Evolutionary conservation across 2,888 invertebrate species (phyloP).

Genomic region (Megastigmus dorsalis): DNA sequence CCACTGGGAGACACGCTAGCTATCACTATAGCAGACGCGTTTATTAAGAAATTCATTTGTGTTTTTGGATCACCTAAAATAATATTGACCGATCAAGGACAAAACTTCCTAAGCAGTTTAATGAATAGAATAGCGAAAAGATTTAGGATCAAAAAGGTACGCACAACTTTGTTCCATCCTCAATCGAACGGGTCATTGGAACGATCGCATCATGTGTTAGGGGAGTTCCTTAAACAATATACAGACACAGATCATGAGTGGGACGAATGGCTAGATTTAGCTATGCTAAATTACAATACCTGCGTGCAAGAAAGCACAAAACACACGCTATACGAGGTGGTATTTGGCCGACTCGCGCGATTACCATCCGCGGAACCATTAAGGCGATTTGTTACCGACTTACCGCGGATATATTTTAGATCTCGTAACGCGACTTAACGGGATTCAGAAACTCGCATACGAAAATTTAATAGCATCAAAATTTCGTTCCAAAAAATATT

Average conservation of each 20-base stretch:
- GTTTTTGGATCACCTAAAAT: constrained; percentile 51
- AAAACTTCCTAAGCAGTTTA: constrained; percentile 54
- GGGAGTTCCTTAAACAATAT: constrained; percentile 55
- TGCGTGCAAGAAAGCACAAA: constrained; percentile 49
- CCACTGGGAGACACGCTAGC: constrained; percentile 45
- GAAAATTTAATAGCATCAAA: neutral
- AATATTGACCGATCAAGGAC: constrained; percentile 56
- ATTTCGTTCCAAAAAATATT: constrained; percentile 1
- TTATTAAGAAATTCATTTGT: constrained; percentile 54
- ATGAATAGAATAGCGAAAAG: constrained; percentile 50
- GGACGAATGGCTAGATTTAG: constrained; percentile 56
- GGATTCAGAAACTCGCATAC: neutral
- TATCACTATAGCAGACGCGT: constrained; percentile 53
- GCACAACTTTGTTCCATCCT: constrained; percentile 55
- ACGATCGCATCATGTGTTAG: constrained; percentile 52
- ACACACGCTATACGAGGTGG: constrained; percentile 50
- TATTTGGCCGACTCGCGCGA: constrained; percentile 48
- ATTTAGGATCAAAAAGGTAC: too few relatives aligned
- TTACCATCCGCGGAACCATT: constrained; percentile 14
- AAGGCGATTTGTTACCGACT: neutral
- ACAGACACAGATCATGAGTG: constrained; percentile 43
- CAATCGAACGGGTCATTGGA: constrained; percentile 56
- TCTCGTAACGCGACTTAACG: neutral
- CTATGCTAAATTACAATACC: constrained; percentile 52
- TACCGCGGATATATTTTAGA: neutral